A percentile compares a stretch with the other conserved stretches of the same genome.
phyloP scores from a whole-genome alignment of 2,888 invertebrate species.

The Lithophane ornitopus region DNA sequence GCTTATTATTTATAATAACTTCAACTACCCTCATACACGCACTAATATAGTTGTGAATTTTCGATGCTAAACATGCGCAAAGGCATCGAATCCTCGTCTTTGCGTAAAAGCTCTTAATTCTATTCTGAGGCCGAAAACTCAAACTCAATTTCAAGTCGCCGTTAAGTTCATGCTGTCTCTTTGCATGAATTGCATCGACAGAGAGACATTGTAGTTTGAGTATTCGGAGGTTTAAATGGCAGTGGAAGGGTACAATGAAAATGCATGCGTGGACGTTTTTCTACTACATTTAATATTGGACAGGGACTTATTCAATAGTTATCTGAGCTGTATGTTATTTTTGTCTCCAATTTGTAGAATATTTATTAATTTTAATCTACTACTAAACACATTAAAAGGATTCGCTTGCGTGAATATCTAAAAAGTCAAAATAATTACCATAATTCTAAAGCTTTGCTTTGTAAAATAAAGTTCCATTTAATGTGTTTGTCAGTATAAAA shows the following conservation, averaged over 20 bases:
- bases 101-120: conserved; percentile 16
- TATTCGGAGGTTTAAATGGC: conserved; percentile 36
- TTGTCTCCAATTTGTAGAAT: conserved; percentile 17
- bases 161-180: conserved; percentile 4
- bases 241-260: conserved; percentile 57
- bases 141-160: neutral
- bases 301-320: conserved; percentile 42
- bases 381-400: conserved; percentile 36
- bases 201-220: neutral
- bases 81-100: neutral
- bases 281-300: conserved; percentile 57
- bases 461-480: conserved; percentile 21
- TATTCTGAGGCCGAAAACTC: conserved; percentile 44
- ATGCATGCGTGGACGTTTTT: conserved; percentile 56
- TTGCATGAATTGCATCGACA: neutral
- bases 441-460: conserved; percentile 37
- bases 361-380: conserved; percentile 14
- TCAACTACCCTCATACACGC: conserved; percentile 4
- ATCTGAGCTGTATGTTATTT: conserved; percentile 43
- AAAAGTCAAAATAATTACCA: conserved; percentile 11
- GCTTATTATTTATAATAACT: conserved; percentile 8
- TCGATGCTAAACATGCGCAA: conserved; percentile 4
- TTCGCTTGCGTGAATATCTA: conserved; percentile 13
- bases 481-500: conserved; percentile 34
- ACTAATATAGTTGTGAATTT: neutral